Evolutionary conservation across 2,888 invertebrate species (phyloP).

Genomic region (Dyspetes luteomarginatus): DNA sequence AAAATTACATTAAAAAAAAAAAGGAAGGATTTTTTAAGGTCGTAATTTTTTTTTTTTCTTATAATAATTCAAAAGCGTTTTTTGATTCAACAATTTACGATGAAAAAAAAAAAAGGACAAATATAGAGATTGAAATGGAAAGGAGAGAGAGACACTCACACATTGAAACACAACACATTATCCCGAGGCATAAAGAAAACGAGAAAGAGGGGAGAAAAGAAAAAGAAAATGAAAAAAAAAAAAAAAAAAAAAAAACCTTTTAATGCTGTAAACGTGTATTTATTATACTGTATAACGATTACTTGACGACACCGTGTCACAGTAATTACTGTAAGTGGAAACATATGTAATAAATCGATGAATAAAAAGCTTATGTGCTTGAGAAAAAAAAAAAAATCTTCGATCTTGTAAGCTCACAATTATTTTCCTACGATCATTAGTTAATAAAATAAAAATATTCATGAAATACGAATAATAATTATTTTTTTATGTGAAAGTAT

Average conservation of each 20-base stretch:
- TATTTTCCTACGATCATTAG: neutral
- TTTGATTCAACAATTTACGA: conserved; percentile 47
- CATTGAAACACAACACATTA: conserved; percentile 50
- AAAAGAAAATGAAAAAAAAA: conserved; percentile 45
- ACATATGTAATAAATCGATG: conserved; percentile 82
- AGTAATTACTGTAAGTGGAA: conserved; percentile 83
- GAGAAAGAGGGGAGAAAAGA: no score
- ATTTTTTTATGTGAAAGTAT: no score
- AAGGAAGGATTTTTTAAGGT: neutral
- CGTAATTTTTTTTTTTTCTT: conserved; percentile 16
- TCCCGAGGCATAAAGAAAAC: conserved; percentile 62
- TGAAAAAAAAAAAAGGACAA: conserved; percentile 18
- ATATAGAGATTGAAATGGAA: conserved; percentile 58
- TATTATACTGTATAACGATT: conserved; percentile 68
- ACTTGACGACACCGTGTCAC: conserved; percentile 77
- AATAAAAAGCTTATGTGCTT: conserved; percentile 83
- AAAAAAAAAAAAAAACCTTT: conserved; percentile 62
- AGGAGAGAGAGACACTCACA: conserved; percentile 21
- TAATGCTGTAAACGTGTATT: conserved; percentile 80
- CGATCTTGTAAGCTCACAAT: neutral
- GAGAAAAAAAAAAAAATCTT: conserved; percentile 53
- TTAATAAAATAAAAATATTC: neutral
- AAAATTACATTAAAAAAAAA: neutral
- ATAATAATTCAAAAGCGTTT: conserved; percentile 67
- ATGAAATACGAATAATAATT: neutral